A percentile compares a stretch with the other conserved stretches of the same genome.
Evolutionary conservation across 2,113 vertebrate species (phyloP).

Genomic region (Hymenochirus boettgeri): DNA sequence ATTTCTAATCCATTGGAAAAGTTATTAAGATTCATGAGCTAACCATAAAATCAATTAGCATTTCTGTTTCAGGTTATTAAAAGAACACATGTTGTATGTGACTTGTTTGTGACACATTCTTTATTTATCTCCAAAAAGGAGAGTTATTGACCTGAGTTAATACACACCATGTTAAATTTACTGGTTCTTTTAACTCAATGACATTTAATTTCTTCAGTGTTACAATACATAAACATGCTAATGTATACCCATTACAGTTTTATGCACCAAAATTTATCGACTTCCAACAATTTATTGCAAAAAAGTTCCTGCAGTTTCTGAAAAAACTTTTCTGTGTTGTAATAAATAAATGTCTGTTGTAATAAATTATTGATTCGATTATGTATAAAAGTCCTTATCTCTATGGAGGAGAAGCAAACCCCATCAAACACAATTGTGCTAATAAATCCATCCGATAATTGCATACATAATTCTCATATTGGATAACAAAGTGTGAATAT

Average conservation of each 20-base stretch:
- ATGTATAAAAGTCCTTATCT: too few species aligned
- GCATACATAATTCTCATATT: too few species aligned
- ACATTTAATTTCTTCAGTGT: not conserved
- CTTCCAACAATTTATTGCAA: not conserved
- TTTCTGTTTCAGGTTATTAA: not conserved
- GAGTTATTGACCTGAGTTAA: not conserved
- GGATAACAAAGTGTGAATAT: too few species aligned
- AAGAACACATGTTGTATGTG: not conserved
- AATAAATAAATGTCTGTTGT: not conserved
- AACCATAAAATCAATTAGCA: not conserved
- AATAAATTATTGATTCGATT: not conserved
- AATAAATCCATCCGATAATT: too few species aligned
- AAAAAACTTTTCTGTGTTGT: not conserved
- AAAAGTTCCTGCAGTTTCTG: not conserved
- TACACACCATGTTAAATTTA: not conserved
- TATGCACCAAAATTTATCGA: not conserved
- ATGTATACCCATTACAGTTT: not conserved
- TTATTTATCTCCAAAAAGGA: not conserved
- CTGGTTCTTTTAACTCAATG: not conserved
- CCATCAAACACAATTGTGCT: too few species aligned
- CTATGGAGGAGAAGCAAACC: too few species aligned
- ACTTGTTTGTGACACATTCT: not conserved
- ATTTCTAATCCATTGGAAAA: too few species aligned
- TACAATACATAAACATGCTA: conserved; percentile 10
- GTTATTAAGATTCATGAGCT: too few species aligned